Evolutionary conservation across 2,113 vertebrate species (phyloP).

Genomic region (Varanus salvator): DNA sequence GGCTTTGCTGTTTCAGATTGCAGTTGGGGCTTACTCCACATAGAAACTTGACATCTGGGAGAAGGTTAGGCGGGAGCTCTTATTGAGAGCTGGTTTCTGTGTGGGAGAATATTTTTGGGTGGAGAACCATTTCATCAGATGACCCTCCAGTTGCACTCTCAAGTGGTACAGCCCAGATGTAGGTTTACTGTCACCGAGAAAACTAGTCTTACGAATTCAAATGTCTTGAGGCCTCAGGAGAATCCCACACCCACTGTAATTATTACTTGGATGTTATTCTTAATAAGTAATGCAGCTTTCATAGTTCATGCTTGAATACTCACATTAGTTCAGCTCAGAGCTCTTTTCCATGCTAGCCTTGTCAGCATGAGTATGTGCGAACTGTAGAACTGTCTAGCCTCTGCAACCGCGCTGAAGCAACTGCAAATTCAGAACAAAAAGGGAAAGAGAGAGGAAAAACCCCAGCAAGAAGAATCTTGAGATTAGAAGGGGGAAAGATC

Average conservation of each 20-base stretch:
- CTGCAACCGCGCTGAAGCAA: constrained; percentile 92
- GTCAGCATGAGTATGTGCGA: constrained; percentile 99
- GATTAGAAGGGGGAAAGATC: constrained; percentile 41
- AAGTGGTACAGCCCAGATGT: background rate
- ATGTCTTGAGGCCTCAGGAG: background rate
- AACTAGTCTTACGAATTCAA: background rate
- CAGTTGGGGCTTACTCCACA: background rate
- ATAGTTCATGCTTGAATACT: constrained; percentile 72
- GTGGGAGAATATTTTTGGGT: background rate
- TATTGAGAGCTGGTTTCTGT: background rate
- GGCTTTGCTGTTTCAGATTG: background rate
- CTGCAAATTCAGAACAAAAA: constrained; percentile 83
- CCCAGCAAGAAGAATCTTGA: constrained; percentile 72
- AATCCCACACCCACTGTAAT: background rate
- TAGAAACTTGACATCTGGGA: background rate
- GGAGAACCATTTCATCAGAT: background rate
- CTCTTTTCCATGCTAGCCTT: constrained; percentile 85
- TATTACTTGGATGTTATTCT: constrained; percentile 15
- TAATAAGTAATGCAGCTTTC: background rate
- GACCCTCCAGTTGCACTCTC: background rate
- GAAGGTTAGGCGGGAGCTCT: too few relatives aligned
- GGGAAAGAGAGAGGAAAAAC: too few relatives aligned
- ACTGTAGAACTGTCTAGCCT: constrained; percentile 98
- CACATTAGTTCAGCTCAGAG: constrained; percentile 84
- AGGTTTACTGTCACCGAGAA: background rate